phyloP scores from a whole-genome alignment of 1,140 invertebrate species.

The Bombus pascuorum region DNA sequence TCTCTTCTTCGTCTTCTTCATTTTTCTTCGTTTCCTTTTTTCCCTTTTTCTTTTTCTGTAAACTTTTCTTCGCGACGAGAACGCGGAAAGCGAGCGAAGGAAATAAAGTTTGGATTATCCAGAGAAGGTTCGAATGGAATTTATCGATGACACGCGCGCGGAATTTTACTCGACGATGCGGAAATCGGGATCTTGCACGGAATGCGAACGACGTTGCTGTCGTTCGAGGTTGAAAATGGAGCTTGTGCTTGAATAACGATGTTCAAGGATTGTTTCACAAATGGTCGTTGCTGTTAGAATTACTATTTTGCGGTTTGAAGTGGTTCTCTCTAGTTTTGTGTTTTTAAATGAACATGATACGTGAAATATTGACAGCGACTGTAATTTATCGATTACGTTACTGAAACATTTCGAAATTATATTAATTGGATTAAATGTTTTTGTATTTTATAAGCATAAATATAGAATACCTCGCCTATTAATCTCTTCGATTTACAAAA shows the following conservation, averaged over 20 bases:
- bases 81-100: background rate
- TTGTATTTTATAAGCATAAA: too few species aligned
- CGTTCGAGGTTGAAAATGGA: conserved; percentile 5
- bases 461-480: too few species aligned
- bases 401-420: too few species aligned
- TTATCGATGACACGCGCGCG: conserved; percentile 5
- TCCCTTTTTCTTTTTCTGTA: background rate
- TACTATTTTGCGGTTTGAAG: too few species aligned
- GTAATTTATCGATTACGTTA: too few species aligned
- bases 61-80: conserved; percentile 45
- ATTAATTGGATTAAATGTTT: too few species aligned
- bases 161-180: conserved; percentile 13
- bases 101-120: conserved; percentile 33
- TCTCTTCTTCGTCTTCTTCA: background rate
- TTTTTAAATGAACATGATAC: too few species aligned
- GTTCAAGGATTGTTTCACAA: background rate
- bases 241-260: background rate
- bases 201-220: conserved; percentile 17
- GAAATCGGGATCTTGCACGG: conserved; percentile 13
- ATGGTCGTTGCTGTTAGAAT: background rate
- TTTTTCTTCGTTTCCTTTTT: conserved; percentile 7
- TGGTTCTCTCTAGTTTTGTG: too few species aligned
- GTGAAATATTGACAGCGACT: too few species aligned
- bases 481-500: too few species aligned
- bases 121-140: background rate